A percentile compares a stretch with the other conserved stretches of the same genome.
These are phyloP conservation scores for Ophioderma brevispina DNA, from an alignment of 35 echinoderm and acorn worm genomes.

Conservation along the genomic window DNA sequence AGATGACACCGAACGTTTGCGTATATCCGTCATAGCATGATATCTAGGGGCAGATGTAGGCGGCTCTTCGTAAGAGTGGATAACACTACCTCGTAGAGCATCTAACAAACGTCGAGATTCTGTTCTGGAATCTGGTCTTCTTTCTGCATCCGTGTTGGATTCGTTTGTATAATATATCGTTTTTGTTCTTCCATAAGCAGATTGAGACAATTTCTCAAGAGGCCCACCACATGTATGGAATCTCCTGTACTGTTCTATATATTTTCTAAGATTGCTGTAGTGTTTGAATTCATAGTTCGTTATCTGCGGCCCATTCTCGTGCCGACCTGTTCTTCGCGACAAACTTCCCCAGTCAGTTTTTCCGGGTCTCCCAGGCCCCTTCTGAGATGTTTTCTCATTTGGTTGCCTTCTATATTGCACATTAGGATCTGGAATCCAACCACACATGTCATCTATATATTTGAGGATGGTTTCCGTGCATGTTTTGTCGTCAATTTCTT, in stretches of 20 bases:
- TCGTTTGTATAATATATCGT: constrained; percentile 66
- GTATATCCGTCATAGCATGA: neutral
- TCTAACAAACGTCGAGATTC: neutral
- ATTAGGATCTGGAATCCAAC: constrained; percentile 57
- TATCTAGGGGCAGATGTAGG: neutral
- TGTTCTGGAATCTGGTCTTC: neutral
- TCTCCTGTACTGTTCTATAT: constrained; percentile 87
- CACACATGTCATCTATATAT: constrained; percentile 60
- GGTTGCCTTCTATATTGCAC: constrained; percentile 49
- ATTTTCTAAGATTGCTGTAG: constrained; percentile 75
- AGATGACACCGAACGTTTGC: neutral
- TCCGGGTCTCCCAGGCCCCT: neutral
- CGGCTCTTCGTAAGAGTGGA: neutral
- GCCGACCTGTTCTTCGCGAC: neutral
- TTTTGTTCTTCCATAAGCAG: constrained; percentile 33
- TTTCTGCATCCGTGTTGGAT: constrained; percentile 1
- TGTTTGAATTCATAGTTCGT: constrained; percentile 80
- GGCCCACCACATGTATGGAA: constrained; percentile 90
- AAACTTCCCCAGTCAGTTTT: neutral
- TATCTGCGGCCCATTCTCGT: neutral
- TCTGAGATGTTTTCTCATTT: neutral
- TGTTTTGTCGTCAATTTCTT: constrained; percentile 25
- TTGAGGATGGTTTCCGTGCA: constrained; percentile 42
- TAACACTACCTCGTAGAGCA: neutral
- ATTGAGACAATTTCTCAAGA: constrained; percentile 63